Percentiles rank a stretch among this genome's conserved stretches.
Conservation (phyloP, 2,888 invertebrate genomes). For the Watsonalla cultraria region DNA sequence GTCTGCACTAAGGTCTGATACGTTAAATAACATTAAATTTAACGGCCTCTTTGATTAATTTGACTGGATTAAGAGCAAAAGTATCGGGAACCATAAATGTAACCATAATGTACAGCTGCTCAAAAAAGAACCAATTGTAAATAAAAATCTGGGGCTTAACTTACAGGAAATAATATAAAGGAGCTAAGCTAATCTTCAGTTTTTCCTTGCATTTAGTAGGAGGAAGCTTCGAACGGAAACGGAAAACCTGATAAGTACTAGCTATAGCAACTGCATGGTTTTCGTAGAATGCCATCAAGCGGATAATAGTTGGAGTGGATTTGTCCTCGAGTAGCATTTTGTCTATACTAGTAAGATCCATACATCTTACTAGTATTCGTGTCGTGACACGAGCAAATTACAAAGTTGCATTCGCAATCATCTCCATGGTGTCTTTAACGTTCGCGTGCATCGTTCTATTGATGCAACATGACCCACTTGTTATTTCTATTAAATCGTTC, state of each 20-base stretch:
- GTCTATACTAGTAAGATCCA: slow-evolving; percentile 24
- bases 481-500: slow-evolving; percentile 54
- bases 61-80: too few species aligned
- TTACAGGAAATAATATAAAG: too few species aligned
- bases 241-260: background rate
- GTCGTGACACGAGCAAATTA: slow-evolving; percentile 59
- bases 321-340: slow-evolving; percentile 18
- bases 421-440: slow-evolving; percentile 55
- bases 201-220: too few species aligned
- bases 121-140: slow-evolving; percentile 1
- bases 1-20: too few species aligned
- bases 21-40: too few species aligned
- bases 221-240: too few species aligned
- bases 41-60: too few species aligned
- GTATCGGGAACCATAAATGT: too few species aligned
- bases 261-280: slow-evolving; percentile 25
- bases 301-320: slow-evolving; percentile 22
- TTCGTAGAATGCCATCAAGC: slow-evolving; percentile 8
- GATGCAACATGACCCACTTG: slow-evolving; percentile 69
- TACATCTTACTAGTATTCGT: slow-evolving; percentile 35
- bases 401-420: slow-evolving; percentile 54
- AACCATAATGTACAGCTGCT: background rate
- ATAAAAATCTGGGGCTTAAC: too few species aligned
- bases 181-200: too few species aligned
- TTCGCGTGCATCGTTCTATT: slow-evolving; percentile 65